A percentile compares a stretch with the other conserved stretches of the same genome.
Evolutionary conservation across 2,113 vertebrate genomes (phyloP).

Genomic region (zebrafish (Danio rerio)): DNA sequence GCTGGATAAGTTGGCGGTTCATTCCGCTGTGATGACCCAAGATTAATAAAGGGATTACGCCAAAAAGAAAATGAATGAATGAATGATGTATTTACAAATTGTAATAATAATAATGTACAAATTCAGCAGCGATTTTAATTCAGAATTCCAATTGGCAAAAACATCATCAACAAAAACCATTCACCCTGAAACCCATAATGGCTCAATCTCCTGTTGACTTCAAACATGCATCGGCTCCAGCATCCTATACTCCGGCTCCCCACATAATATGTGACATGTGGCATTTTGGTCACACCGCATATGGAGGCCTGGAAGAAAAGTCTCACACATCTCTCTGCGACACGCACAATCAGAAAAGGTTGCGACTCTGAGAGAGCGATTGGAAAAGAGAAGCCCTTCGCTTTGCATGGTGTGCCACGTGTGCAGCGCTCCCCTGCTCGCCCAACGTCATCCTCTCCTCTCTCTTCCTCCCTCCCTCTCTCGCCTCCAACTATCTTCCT

Average conservation of each 20-base stretch:
- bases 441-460: conserved; percentile 24
- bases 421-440: conserved; percentile 39
- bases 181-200: neutral
- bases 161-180: neutral
- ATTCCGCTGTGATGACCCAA: no score
- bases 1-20: no score
- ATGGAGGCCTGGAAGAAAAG: conserved; percentile 3
- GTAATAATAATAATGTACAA: no score
- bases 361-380: conserved; percentile 30
- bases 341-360: neutral
- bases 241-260: neutral
- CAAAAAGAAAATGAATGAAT: no score
- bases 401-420: conserved; percentile 25
- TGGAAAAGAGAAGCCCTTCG: conserved; percentile 19
- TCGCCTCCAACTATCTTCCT: conserved; percentile 45
- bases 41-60: no score
- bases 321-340: neutral
- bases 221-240: neutral
- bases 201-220: neutral
- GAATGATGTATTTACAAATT: no score
- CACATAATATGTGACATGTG: conserved; percentile 10
- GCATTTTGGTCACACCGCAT: conserved; percentile 12
- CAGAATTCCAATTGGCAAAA: no score
- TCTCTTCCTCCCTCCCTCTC: conserved; percentile 19
- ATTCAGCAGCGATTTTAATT: no score